A percentile compares a stretch with the other conserved stretches of the same genome.
These are phyloP conservation scores for Caenorhabditis tropicalis DNA, from an alignment of 1,140 invertebrate species.

Conservation along the genomic window DNA sequence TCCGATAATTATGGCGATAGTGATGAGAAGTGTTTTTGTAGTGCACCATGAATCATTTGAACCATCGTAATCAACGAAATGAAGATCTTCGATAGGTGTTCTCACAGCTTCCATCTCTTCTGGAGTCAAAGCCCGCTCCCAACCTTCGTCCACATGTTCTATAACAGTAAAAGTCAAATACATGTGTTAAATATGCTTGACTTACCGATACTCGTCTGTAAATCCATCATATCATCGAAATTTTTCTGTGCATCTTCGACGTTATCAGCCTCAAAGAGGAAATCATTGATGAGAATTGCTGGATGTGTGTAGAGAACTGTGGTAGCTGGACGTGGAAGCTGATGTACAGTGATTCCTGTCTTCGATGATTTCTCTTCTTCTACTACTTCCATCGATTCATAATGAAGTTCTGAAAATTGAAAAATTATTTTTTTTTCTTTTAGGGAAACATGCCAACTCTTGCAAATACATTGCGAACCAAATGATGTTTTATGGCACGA, in stretches of 20 bases:
- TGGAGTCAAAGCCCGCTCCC: slow-evolving; percentile 46
- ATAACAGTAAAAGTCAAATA: no score
- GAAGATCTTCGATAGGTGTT: slow-evolving; percentile 37
- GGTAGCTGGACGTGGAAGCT: slow-evolving; percentile 52
- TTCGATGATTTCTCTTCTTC: slow-evolving; percentile 47
- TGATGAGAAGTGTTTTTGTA: background rate
- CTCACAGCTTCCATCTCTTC: slow-evolving; percentile 51
- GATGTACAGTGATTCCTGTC: slow-evolving; percentile 53
- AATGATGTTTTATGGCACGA: slow-evolving; percentile 48
- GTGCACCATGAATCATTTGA: slow-evolving; percentile 16
- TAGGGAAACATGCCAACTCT: slow-evolving; percentile 34
- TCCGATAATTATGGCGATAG: background rate
- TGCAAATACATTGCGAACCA: slow-evolving; percentile 40
- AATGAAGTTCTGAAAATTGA: slow-evolving; percentile 43
- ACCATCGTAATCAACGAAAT: slow-evolving; percentile 13
- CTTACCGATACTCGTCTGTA: slow-evolving; percentile 47
- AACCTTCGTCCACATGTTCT: slow-evolving; percentile 53
- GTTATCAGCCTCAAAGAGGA: slow-evolving; percentile 54
- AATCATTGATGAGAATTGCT: slow-evolving; percentile 47
- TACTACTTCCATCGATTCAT: slow-evolving; percentile 57
- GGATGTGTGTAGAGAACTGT: slow-evolving; percentile 31
- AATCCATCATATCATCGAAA: slow-evolving; percentile 50
- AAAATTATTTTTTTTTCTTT: background rate
- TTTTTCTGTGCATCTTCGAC: slow-evolving; percentile 57
- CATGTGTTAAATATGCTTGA: background rate